These are phyloP conservation scores for Sarcophaga variegata DNA, from an alignment of 2,888 invertebrate genomes.

Conservation along the genomic window DNA sequence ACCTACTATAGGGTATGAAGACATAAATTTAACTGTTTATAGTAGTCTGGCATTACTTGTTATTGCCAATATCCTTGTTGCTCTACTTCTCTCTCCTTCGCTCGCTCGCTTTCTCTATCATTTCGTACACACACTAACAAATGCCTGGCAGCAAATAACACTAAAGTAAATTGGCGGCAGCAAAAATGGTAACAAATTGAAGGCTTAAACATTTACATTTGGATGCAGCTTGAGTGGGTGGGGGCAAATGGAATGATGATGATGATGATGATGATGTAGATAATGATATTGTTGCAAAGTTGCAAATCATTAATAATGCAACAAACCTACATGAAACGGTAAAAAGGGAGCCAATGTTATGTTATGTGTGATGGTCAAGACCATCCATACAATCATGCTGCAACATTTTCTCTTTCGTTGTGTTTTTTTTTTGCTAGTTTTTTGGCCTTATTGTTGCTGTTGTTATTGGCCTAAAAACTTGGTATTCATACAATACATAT, in stretches of 20 bases:
- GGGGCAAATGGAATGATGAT: neutral
- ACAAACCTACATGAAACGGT: neutral
- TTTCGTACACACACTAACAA: constrained; percentile 23
- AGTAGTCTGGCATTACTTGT: neutral
- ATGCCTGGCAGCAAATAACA: constrained; percentile 34
- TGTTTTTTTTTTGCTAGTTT: too few species aligned
- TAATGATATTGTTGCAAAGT: too few species aligned
- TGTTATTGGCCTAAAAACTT: constrained; percentile 42
- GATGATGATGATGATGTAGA: constrained; percentile 28
- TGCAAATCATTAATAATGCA: constrained; percentile 63
- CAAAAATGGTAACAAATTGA: constrained; percentile 36
- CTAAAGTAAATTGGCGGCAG: constrained; percentile 34
- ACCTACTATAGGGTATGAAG: neutral
- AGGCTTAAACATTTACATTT: constrained; percentile 51
- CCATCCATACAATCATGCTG: constrained; percentile 1
- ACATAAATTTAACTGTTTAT: neutral
- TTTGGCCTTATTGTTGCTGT: neutral
- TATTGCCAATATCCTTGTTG: neutral
- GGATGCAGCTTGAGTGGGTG: constrained; percentile 13
- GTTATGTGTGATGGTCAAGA: constrained; percentile 19
- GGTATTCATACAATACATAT: constrained; percentile 40
- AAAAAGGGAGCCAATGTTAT: neutral
- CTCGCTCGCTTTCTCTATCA: neutral
- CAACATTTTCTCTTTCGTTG: neutral
- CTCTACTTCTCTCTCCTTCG: neutral